Conservation (phyloP, 2,888 invertebrate genomes). For the Mimumesa dahlbomi region DNA sequence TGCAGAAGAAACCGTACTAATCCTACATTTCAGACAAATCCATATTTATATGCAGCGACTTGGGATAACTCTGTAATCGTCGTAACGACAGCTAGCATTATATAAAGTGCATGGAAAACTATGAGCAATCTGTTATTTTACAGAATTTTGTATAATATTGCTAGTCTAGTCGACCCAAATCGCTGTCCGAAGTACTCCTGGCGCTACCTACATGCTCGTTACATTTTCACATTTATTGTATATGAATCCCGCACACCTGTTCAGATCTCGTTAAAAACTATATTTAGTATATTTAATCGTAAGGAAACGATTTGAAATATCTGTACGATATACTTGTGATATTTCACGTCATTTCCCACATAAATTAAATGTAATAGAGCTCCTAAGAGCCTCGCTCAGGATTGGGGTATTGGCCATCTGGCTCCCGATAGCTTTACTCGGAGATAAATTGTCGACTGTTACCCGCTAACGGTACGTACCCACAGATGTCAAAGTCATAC, state of each 20-base stretch:
- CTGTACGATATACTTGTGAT: slow-evolving; percentile 28
- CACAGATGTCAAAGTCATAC: too few species aligned
- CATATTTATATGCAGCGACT: slow-evolving; percentile 56
- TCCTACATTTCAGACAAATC: slow-evolving; percentile 54
- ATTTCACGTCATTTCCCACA: slow-evolving; percentile 34
- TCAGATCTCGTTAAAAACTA: slow-evolving; percentile 31
- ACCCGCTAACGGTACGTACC: too few species aligned
- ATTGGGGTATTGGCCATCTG: slow-evolving; percentile 29
- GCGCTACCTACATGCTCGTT: slow-evolving; percentile 61
- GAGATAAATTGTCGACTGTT: slow-evolving; percentile 5
- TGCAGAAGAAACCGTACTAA: slow-evolving; percentile 57
- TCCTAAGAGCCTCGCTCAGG: slow-evolving; percentile 46
- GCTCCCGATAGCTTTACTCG: slow-evolving; percentile 34
- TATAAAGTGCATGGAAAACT: not conserved
- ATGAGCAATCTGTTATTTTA: not conserved
- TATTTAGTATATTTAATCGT: slow-evolving; percentile 28
- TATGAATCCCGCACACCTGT: slow-evolving; percentile 58
- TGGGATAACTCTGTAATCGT: slow-evolving; percentile 41
- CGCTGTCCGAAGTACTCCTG: slow-evolving; percentile 59
- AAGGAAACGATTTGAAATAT: too few species aligned
- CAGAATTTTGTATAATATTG: not conserved
- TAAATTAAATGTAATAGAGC: slow-evolving; percentile 31
- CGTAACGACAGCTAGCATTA: not conserved
- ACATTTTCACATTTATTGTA: slow-evolving; percentile 62
- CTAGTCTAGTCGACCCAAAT: slow-evolving; percentile 55